Conservation (phyloP, 2,888 invertebrate species). For the Lithosia quadra region DNA sequence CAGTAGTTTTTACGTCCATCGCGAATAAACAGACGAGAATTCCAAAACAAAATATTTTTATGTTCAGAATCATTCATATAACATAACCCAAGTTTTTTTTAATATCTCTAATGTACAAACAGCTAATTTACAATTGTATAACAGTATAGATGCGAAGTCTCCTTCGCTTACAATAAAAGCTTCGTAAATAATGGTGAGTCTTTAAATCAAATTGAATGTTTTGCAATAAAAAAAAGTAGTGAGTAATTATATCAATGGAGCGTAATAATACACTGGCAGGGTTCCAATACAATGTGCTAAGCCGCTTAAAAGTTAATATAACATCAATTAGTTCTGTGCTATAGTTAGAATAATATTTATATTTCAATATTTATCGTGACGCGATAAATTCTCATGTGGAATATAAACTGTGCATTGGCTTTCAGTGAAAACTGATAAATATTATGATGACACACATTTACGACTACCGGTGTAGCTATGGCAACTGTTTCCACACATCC, state of each 20-base stretch:
- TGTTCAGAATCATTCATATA: no score
- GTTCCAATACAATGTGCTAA: slow-evolving; percentile 3
- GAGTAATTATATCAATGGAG: neutral
- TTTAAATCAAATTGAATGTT: neutral
- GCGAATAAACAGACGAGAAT: no score
- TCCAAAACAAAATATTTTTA: no score
- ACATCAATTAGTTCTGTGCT: neutral
- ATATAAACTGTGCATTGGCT: slow-evolving; percentile 7
- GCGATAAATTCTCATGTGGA: neutral
- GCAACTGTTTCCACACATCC: slow-evolving; percentile 6
- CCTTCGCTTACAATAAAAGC: neutral
- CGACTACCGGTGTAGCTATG: neutral
- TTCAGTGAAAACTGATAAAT: slow-evolving; percentile 14
- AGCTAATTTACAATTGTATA: no score
- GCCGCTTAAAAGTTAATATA: slow-evolving; percentile 2
- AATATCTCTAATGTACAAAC: no score
- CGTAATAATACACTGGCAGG: neutral
- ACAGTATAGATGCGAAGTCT: no score
- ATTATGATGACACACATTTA: slow-evolving; percentile 13
- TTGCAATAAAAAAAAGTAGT: neutral
- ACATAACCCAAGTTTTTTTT: no score
- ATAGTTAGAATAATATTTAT: slow-evolving; percentile 1
- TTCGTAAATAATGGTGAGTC: neutral
- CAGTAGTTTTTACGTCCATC: no score
- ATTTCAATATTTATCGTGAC: slow-evolving; percentile 3